Evolutionary conservation across 2,113 vertebrate species (phyloP), one percentile per base, ranked within the genome.

Genomic region (Alexandromys fortis): DNA sequence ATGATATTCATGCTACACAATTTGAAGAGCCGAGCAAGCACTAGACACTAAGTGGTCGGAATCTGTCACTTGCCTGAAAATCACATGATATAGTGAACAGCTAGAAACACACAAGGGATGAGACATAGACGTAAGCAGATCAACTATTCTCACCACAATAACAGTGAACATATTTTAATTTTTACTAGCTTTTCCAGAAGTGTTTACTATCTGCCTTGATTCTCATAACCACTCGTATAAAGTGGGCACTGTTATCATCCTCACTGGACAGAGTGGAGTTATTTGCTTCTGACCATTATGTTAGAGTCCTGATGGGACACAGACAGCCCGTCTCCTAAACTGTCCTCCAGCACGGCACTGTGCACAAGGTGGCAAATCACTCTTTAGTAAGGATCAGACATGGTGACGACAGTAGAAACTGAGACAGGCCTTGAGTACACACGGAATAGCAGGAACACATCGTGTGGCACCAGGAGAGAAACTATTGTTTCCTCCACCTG

Each of bases 201-300:
- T n/a, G 14, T 52, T 68, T 67, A 45, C 79, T 38, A 76, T 95
- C 30, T 96, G 17, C 89, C 52, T 55, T 86, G 89, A 75, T n/a
- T 21, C 49, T 89, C 14, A 38, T 30, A 73, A 4, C 38, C 49
- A 11, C 70, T 49, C 7, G 5, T 42, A 67, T 45, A 77, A 91
- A 24, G 24, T 16, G 81, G 35, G 5, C 22, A 83, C 8, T 68
- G 28, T 26, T 58, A 77, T 72, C 76, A 58, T 49, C 13, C 89
- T 88, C 26, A 70, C 35, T 83, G 55, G 65, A 96, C 14, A 55
- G 52, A 89, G 14, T 72, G 4, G 55, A 77, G 14, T 24, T 5
- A 49, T 70, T 95, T 96, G 52, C 42, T 92, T 83, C 91, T 42
- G 49, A 58, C 88, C 70, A 88, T 13, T 83, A 9, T 28, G 22